Base-by-base conservation (phyloP, 1,140 invertebrate genomes). In the Euwallacea similis region DNA sequence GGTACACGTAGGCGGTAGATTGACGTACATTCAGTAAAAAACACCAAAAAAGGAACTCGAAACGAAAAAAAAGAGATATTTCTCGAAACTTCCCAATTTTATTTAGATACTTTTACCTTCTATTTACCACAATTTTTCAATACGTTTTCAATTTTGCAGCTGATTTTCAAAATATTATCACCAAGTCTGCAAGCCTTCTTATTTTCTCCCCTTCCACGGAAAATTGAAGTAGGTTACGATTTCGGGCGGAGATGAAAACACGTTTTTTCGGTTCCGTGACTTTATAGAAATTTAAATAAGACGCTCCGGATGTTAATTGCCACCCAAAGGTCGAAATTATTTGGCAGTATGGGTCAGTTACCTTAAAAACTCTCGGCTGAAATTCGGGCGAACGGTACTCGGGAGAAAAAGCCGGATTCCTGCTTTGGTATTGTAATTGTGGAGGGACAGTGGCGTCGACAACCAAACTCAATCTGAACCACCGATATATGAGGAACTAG, bases 281-380 rank as follows among this genome's bases (percentile, higher is more conserved):
- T 54, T 53, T 53, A 33, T 65, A 42, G 33, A 65, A 65, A 65
- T 65, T 53, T 53, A 65, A 54, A 65, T 53, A 54, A 65, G 46
- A 41, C 50, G 9, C 56, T 69, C 56, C 7, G 59, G 68, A 63
- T 69, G 68, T 33, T 63, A 69, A 69, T 69, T 69, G 58, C 47
- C 21, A 33, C 13, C 15, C 13, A 71, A 59, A 68, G 60, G 59
- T 67, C 58, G 47, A 21, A 64, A 63, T 62, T 72, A 72, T 72
- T 72, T 72, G 71, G 71, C 66, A 47, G 59, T 64, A 42, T 60
- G 65, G 71, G 71, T 72, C 71, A 72, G 65, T 72, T 72, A 72
- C 71, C 71, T 72, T 66, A 66, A 71, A 65, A 41, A 55, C 56
- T 56, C 69, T 60, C 62, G 47, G 16, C 46, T 63, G 43, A 72